A percentile compares a stretch with the other conserved stretches of the same genome.
Conservation (phyloP, 2,113 vertebrate genomes). For the Elephas maximus region DNA sequence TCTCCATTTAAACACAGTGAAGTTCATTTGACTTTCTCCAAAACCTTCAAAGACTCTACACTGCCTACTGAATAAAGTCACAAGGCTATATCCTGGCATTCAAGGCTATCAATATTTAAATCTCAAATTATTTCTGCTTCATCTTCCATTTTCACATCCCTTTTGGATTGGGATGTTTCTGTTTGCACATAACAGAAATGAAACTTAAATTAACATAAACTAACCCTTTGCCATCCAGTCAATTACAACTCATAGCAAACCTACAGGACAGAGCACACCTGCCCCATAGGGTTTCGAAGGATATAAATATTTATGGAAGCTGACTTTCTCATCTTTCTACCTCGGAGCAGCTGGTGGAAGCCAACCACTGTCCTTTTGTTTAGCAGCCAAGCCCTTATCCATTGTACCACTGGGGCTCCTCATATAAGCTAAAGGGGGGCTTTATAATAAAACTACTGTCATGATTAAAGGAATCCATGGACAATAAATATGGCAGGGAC, state of each 20-base stretch:
- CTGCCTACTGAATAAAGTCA: background rate
- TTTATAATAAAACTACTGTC: background rate
- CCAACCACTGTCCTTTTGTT: too few species aligned
- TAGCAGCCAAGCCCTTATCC: background rate
- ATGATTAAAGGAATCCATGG: background rate
- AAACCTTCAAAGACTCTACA: background rate
- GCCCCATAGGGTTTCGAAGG: background rate
- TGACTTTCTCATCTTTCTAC: background rate
- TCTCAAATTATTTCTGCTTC: slow-evolving; percentile 4
- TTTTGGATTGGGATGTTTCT: slow-evolving; percentile 26
- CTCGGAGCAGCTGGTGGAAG: background rate
- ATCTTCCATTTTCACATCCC: background rate
- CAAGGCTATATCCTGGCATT: background rate
- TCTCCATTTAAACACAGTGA: background rate
- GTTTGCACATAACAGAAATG: background rate
- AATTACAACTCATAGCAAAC: background rate
- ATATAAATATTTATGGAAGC: background rate
- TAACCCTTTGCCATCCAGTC: background rate
- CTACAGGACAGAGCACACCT: too few species aligned
- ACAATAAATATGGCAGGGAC: background rate
- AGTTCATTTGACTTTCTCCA: background rate
- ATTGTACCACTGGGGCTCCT: background rate
- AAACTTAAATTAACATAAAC: slow-evolving; percentile 6
- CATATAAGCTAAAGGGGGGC: background rate
- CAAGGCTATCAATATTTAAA: background rate